Conservation (phyloP, 2,797 vertebrate species). For the Hoplostethus atlanticus region DNA sequence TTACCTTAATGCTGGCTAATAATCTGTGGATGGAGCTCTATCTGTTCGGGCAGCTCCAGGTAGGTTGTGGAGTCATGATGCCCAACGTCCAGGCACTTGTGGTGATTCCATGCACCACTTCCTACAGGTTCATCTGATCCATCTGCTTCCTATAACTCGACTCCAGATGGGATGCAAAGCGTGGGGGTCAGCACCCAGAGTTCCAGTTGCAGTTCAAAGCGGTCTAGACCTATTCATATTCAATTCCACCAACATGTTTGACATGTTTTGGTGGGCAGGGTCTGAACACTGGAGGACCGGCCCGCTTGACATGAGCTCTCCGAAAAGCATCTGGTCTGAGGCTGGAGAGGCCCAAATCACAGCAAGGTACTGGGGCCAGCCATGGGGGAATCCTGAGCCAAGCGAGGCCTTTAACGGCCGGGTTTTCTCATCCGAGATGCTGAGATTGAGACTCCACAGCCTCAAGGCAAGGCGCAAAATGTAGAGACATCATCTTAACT, state of each 20-base stretch:
- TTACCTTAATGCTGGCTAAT: not conserved
- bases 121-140: slow-evolving; percentile 36
- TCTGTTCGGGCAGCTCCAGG: not conserved
- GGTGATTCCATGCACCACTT: slow-evolving; percentile 28
- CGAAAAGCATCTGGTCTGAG: slow-evolving; percentile 13
- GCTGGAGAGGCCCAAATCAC: slow-evolving; percentile 6
- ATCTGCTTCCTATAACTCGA: slow-evolving; percentile 32
- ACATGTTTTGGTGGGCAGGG: slow-evolving; percentile 1
- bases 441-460: not conserved
- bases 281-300: not conserved
- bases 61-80: slow-evolving; percentile 22
- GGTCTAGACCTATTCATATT: slow-evolving; percentile 6
- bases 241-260: slow-evolving; percentile 7
- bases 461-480: not conserved
- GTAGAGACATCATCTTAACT: no score
- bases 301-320: slow-evolving; percentile 1
- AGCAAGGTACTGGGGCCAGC: not conserved
- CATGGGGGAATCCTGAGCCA: not conserved
- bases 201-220: slow-evolving; percentile 9
- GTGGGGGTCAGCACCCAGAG: not conserved
- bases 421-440: slow-evolving; percentile 6
- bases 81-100: slow-evolving; percentile 29
- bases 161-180: slow-evolving; percentile 25
- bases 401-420: not conserved
- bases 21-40: not conserved